These are phyloP conservation scores for Bucco capensis DNA, from an alignment of 2,113 vertebrate genomes.

Conservation along the genomic window DNA sequence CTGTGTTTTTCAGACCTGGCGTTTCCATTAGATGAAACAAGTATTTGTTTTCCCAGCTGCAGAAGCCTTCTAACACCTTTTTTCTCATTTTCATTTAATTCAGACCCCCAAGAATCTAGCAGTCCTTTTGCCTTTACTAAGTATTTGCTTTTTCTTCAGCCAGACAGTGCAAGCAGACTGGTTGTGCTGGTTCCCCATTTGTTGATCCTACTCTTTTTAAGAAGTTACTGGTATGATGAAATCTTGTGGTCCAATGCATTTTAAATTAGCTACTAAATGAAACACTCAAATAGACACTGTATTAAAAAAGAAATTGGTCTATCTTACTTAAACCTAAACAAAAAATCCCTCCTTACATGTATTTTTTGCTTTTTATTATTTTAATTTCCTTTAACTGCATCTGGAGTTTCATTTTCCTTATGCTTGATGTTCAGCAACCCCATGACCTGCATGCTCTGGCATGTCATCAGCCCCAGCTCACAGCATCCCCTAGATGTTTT, in stretches of 20 bases:
- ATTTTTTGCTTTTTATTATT: not conserved
- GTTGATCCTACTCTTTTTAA: not conserved
- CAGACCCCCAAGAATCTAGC: not conserved
- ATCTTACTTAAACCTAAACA: not conserved
- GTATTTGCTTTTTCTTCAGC: not conserved
- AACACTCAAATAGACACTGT: not conserved
- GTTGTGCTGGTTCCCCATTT: not conserved
- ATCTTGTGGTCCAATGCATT: not conserved
- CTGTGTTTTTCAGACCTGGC: not conserved
- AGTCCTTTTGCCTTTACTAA: not conserved
- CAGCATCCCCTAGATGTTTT: not conserved
- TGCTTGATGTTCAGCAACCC: not conserved
- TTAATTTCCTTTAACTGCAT: not conserved
- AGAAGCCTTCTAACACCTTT: not conserved
- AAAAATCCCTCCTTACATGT: not conserved
- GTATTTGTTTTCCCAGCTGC: not conserved
- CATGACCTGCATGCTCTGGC: not conserved
- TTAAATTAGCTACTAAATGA: not conserved
- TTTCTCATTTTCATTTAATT: not conserved
- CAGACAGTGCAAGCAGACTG: not conserved
- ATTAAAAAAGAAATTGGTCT: not conserved
- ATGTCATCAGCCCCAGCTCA: not conserved
- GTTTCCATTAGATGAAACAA: not conserved
- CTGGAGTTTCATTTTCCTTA: not conserved
- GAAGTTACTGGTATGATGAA: not conserved